Evolutionary conservation across 2,888 invertebrate genomes (phyloP).

Genomic region (Drosophila leonis): DNA sequence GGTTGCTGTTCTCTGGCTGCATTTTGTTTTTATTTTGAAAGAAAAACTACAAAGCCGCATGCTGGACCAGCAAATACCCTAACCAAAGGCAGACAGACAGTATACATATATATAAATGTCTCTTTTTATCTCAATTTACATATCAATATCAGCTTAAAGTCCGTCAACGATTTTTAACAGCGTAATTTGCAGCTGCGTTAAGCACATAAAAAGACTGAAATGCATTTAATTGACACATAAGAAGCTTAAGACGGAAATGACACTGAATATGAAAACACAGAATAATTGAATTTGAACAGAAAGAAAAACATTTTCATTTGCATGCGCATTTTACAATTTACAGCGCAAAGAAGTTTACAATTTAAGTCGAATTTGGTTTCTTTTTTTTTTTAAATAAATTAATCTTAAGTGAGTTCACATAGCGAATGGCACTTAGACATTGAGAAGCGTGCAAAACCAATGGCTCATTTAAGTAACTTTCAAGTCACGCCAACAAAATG

Average conservation of each 20-base stretch:
- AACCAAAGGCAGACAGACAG: background rate
- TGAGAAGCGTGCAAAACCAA: background rate
- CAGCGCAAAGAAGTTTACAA: background rate
- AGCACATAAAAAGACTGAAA: slow-evolving; percentile 8
- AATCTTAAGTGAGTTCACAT: background rate
- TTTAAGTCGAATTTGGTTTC: background rate
- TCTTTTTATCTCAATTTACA: background rate
- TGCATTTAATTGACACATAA: slow-evolving; percentile 29
- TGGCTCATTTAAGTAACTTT: background rate
- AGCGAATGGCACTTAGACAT: background rate
- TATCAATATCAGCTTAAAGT: slow-evolving; percentile 13
- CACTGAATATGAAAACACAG: slow-evolving; percentile 9
- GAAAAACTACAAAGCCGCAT: background rate
- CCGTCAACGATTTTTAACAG: background rate
- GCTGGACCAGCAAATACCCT: background rate
- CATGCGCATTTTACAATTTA: background rate
- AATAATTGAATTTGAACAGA: background rate
- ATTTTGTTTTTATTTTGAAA: slow-evolving; percentile 38
- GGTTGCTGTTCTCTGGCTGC: slow-evolving; percentile 55
- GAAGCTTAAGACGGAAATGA: slow-evolving; percentile 31
- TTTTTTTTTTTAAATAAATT: background rate
- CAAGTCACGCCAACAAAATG: background rate
- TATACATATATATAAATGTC: background rate
- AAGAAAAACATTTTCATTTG: slow-evolving; percentile 8
- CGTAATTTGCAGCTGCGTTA: background rate